Percentiles rank a stretch among this genome's conserved stretches.
These are phyloP conservation scores for Acipenser transmontanus DNA, from an alignment of 2,797 vertebrate genomes.

Conservation along the genomic window DNA sequence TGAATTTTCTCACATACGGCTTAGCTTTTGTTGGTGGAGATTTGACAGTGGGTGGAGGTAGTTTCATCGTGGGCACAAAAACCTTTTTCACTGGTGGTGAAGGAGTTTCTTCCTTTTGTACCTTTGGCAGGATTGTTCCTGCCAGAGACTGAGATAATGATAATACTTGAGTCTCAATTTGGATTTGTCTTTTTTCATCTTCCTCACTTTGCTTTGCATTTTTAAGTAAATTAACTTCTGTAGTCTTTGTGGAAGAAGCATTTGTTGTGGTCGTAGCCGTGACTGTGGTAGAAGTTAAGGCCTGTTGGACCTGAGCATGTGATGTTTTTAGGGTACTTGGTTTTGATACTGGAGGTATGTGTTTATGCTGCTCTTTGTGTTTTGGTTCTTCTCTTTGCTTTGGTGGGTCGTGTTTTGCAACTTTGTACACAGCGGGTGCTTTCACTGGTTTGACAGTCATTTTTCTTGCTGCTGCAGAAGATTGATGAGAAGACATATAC, in stretches of 20 bases:
- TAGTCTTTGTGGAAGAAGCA: background rate
- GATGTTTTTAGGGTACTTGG: conserved; percentile 21
- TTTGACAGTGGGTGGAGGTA: conserved; percentile 67
- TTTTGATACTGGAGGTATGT: conserved; percentile 21
- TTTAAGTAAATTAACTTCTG: conserved; percentile 37
- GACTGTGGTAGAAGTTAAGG: conserved; percentile 15
- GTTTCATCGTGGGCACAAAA: conserved; percentile 54
- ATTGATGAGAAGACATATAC: conserved; percentile 41
- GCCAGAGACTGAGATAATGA: conserved; percentile 31
- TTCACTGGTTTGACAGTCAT: conserved; percentile 58
- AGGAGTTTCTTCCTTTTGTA: conserved; percentile 49
- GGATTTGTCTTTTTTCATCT: conserved; percentile 25
- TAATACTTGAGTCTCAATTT: conserved; percentile 22
- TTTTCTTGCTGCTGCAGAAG: conserved; percentile 51
- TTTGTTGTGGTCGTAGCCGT: conserved; percentile 20
- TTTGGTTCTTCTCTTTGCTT: conserved; percentile 44
- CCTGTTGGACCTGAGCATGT: conserved; percentile 29
- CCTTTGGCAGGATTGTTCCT: conserved; percentile 43
- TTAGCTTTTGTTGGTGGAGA: conserved; percentile 57
- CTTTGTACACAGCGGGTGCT: conserved; percentile 45
- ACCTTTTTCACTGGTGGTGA: conserved; percentile 43
- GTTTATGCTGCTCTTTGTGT: background rate
- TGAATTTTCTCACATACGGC: conserved; percentile 72
- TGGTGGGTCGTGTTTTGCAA: conserved; percentile 61
- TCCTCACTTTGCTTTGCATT: conserved; percentile 13